These are phyloP conservation scores for Rousettus madagascariensis DNA, from an alignment of 2,797 vertebrate genomes.

Conservation along the genomic window DNA sequence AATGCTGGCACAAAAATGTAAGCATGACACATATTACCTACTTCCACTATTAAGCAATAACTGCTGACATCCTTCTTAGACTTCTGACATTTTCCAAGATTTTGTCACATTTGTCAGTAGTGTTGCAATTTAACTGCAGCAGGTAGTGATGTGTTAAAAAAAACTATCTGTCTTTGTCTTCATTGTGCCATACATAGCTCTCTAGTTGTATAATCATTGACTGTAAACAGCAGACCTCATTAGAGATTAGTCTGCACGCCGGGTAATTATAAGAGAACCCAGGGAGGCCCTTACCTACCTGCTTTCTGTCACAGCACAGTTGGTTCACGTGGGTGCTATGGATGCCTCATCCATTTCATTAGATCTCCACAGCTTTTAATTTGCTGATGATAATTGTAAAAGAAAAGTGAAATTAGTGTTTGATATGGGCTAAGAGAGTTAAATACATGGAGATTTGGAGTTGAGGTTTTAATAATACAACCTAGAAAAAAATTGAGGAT, in stretches of 20 bases:
- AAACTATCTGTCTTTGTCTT: constrained; percentile 10
- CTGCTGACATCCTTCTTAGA: constrained; percentile 30
- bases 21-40: not conserved
- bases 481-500: not conserved
- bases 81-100: constrained; percentile 44
- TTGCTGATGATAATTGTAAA: not conserved
- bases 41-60: not conserved
- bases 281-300: not conserved
- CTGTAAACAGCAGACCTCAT: constrained; percentile 27
- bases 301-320: not conserved
- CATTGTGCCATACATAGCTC: not conserved
- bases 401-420: not conserved
- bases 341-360: not conserved
- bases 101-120: constrained; percentile 64
- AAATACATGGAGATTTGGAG: not conserved
- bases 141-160: constrained; percentile 44
- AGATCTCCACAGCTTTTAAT: not conserved
- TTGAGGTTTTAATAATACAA: not conserved
- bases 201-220: not conserved
- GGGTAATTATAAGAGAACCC: not conserved
- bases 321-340: not conserved
- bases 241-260: not conserved
- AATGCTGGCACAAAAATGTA: not conserved
- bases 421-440: not conserved
- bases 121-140: constrained; percentile 49